Conservation (phyloP, 2,888 invertebrate species). For the Morpho helenor region DNA sequence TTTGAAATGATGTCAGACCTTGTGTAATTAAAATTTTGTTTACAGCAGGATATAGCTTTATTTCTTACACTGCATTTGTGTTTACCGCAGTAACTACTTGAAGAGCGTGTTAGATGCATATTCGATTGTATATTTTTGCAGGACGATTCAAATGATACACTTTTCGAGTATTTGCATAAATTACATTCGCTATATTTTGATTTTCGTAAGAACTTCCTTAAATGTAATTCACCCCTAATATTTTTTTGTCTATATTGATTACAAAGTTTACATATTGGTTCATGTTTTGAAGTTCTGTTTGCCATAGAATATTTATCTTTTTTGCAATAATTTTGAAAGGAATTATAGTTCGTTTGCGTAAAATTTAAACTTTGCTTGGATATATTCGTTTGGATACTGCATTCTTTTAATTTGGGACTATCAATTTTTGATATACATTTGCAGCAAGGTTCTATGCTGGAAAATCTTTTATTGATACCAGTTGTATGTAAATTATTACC, state of each 20-base stretch:
- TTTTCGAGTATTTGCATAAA: background rate
- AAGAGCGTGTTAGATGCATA: background rate
- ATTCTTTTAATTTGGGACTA: background rate
- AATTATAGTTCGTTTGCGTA: background rate
- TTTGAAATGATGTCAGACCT: background rate
- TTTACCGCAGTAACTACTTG: background rate
- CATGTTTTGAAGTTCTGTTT: no score
- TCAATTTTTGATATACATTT: background rate
- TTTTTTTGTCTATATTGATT: no score
- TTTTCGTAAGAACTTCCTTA: no score
- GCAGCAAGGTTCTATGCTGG: no score
- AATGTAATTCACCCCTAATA: no score
- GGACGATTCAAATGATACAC: background rate
- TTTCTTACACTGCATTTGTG: background rate
- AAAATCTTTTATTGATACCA: no score
- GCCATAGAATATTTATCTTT: no score
- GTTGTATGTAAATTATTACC: no score
- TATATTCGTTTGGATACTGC: background rate
- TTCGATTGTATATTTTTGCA: slow-evolving; percentile 1
- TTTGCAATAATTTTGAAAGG: no score
- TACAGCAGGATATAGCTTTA: background rate
- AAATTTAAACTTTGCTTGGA: background rate
- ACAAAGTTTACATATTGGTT: no score
- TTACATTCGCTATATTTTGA: background rate
- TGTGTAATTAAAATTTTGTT: background rate